These are phyloP conservation scores for Phaenicophaeus curvirostris DNA, from an alignment of 2,797 vertebrate species.

Conservation along the genomic window DNA sequence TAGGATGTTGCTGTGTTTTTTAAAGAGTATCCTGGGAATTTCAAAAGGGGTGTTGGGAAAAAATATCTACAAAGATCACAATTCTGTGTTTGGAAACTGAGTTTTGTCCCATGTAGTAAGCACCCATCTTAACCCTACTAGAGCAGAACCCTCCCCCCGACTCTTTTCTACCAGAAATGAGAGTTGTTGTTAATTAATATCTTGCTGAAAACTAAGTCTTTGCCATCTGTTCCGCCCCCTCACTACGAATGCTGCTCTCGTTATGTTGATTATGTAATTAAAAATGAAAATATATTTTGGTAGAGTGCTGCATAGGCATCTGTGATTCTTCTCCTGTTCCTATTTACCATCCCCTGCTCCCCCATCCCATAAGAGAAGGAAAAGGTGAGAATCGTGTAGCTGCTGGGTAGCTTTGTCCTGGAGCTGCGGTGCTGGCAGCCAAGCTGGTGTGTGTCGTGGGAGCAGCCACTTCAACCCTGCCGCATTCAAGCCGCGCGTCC, in stretches of 20 bases:
- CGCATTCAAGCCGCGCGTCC: not conserved
- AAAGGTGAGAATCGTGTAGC: not conserved
- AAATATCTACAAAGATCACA: not conserved
- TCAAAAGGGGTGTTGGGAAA: not conserved
- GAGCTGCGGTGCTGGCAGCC: not conserved
- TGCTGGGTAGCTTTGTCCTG: not conserved
- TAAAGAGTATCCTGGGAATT: not conserved
- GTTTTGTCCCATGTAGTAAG: not conserved
- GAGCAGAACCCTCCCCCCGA: not conserved
- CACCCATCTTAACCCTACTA: not conserved
- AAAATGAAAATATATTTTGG: conserved; percentile 69
- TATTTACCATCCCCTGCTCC: not conserved
- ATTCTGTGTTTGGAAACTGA: not conserved
- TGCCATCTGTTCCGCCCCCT: conserved; percentile 72
- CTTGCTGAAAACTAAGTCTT: conserved; percentile 48
- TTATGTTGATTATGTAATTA: conserved; percentile 68
- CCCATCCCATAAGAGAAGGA: not conserved
- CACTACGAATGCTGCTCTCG: conserved; percentile 39
- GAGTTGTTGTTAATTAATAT: conserved; percentile 45
- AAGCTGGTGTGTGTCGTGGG: not conserved
- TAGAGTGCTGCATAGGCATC: conserved; percentile 50
- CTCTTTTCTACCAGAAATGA: conserved; percentile 12
- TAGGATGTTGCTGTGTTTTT: not conserved
- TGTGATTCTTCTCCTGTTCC: conserved; percentile 27
- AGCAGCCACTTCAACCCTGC: not conserved